These are phyloP conservation scores for Arctopsyche grandis DNA, from an alignment of 1,140 invertebrate genomes.

Conservation along the genomic window DNA sequence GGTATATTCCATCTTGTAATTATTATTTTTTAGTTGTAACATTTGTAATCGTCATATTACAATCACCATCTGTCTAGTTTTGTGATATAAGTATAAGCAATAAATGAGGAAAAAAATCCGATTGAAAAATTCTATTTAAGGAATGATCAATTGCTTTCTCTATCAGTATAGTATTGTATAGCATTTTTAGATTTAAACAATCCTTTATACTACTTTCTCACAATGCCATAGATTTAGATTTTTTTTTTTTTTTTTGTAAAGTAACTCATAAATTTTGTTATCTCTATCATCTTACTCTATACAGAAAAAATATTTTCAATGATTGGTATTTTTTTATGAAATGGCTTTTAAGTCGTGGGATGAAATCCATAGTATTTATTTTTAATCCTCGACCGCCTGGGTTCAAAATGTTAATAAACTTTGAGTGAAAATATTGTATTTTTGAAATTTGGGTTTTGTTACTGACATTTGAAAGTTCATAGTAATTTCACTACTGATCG, in stretches of 20 bases:
- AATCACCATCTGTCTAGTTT: conserved; percentile 33
- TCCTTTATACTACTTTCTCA: conserved; percentile 16
- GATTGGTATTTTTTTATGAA: too few relatives aligned
- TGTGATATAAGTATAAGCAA: conserved; percentile 45
- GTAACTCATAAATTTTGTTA: neutral
- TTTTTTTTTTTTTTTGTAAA: neutral
- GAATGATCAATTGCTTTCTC: conserved; percentile 2
- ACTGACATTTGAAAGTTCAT: too few relatives aligned
- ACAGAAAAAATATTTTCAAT: neutral
- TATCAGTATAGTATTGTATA: conserved; percentile 26
- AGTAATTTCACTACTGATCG: too few relatives aligned
- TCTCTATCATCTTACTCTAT: neutral
- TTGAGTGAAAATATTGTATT: too few relatives aligned
- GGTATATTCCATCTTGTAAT: conserved; percentile 3
- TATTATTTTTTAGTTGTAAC: conserved; percentile 21
- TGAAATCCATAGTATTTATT: too few relatives aligned
- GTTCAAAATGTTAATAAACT: too few relatives aligned
- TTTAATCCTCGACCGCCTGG: too few relatives aligned
- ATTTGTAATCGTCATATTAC: conserved; percentile 19
- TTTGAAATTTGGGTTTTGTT: too few relatives aligned
- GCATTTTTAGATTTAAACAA: conserved; percentile 8
- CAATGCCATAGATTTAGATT: conserved; percentile 20
- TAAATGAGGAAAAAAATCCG: conserved; percentile 31
- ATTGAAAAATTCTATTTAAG: conserved; percentile 20
- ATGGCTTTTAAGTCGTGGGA: too few relatives aligned